phyloP scores from a whole-genome alignment of 2,113 vertebrate genomes.

The Monopterus albus region DNA sequence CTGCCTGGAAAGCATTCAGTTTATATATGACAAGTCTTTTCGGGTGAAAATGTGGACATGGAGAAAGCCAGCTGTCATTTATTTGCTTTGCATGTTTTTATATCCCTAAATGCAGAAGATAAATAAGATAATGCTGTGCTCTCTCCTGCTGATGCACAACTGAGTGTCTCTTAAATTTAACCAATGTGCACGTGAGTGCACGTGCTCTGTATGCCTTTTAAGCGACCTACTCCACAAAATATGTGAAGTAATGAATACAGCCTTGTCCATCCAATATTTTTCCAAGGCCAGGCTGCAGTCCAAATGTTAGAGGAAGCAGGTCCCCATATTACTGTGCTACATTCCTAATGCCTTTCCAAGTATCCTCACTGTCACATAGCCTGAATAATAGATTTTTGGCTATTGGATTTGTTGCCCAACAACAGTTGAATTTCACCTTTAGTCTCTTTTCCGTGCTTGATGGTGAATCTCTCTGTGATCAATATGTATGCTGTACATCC shows the following conservation, averaged over 20 bases:
- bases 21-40: constrained; percentile 69
- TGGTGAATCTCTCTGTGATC: not conserved
- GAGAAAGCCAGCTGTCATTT: constrained; percentile 19
- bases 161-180: not conserved
- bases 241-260: constrained; percentile 11
- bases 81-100: constrained; percentile 7
- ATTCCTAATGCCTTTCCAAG: constrained; percentile 42
- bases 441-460: no score
- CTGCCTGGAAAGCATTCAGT: constrained; percentile 63
- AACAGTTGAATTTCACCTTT: not conserved
- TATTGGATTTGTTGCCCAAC: constrained; percentile 16
- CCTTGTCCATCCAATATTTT: constrained; percentile 33
- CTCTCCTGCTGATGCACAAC: not conserved
- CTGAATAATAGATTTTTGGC: constrained; percentile 7
- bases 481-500: not conserved
- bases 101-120: constrained; percentile 17
- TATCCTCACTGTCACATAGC: constrained; percentile 4
- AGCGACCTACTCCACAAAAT: constrained; percentile 10
- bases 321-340: constrained; percentile 24
- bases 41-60: constrained; percentile 36
- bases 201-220: constrained; percentile 1
- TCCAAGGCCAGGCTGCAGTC: constrained; percentile 31
- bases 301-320: constrained; percentile 35
- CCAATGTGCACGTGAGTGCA: not conserved
- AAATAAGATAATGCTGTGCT: constrained; percentile 2